Conservation (phyloP, 2,113 vertebrate genomes). For the Phasianus colchicus region DNA sequence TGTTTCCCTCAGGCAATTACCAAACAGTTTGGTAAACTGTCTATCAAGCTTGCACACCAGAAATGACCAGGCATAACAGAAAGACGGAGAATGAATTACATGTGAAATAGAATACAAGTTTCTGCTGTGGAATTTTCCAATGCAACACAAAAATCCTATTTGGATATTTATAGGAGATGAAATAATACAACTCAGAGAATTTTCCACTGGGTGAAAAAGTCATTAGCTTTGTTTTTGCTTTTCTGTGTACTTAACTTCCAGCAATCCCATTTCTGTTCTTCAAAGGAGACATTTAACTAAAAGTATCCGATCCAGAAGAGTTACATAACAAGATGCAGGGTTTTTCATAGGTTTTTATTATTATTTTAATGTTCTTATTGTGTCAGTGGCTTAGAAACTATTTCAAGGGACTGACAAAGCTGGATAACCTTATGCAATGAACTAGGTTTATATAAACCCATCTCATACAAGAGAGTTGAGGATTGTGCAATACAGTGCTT, state of each 20-base stretch:
- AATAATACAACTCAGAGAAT: conserved; percentile 13
- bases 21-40: neutral
- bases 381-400: conserved; percentile 23
- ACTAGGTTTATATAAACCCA: conserved; percentile 1
- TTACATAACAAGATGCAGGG: neutral
- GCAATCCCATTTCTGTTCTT: conserved; percentile 25
- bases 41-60: neutral
- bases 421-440: neutral
- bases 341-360: rapidly evolving
- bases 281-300: neutral
- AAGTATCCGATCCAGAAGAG: neutral
- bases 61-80: conserved; percentile 18
- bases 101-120: neutral
- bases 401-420: conserved; percentile 1
- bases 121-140: conserved; percentile 47
- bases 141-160: conserved; percentile 58
- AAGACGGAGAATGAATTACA: neutral
- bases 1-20: neutral
- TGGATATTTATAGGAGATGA: conserved; percentile 39
- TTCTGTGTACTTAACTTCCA: neutral
- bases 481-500: neutral
- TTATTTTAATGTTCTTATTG: neutral
- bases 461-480: neutral
- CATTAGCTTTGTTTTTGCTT: conserved; percentile 24
- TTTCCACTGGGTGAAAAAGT: conserved; percentile 30